Conservation (phyloP, 2,113 vertebrate genomes). For the Vidua macroura region DNA sequence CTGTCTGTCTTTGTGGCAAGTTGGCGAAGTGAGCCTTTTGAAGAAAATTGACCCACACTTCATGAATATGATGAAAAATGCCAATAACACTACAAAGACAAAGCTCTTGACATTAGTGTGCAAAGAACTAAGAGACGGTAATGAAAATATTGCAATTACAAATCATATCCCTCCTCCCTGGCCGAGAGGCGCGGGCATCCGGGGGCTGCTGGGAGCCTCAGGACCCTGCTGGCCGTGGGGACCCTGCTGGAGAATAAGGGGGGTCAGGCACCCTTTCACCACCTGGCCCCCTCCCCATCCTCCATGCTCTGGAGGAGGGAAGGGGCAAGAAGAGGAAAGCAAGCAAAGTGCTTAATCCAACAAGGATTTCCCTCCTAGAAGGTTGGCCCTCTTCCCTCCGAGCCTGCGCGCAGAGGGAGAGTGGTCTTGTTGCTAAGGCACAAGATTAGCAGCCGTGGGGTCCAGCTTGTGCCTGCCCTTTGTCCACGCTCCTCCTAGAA, state of each 20-base stretch:
- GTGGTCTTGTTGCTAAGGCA: slow-evolving; percentile 1
- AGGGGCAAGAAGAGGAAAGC: not conserved
- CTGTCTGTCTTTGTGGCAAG: slow-evolving; percentile 86
- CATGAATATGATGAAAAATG: slow-evolving; percentile 92
- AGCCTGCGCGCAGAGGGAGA: not conserved
- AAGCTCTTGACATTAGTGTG: slow-evolving; percentile 83
- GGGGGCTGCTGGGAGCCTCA: not conserved
- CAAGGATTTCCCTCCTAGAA: not conserved
- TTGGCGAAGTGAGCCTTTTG: slow-evolving; percentile 86
- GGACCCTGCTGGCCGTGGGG: not conserved
- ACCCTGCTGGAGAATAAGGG: not conserved
- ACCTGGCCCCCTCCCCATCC: not conserved
- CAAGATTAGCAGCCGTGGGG: not conserved
- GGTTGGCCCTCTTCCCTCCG: not conserved
- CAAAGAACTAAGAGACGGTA: slow-evolving; percentile 78
- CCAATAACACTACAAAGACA: slow-evolving; percentile 87
- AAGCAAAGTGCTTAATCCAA: not conserved
- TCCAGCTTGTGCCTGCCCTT: not conserved
- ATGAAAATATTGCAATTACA: slow-evolving; percentile 83
- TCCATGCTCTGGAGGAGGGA: not conserved
- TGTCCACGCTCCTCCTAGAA: not conserved
- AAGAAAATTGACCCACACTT: slow-evolving; percentile 89
- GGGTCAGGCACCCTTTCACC: not conserved
- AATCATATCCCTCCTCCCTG: slow-evolving; percentile 66
- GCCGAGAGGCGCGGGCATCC: not conserved